Base-by-base conservation (phyloP, 2,797 vertebrate species). In the Channa striata region DNA sequence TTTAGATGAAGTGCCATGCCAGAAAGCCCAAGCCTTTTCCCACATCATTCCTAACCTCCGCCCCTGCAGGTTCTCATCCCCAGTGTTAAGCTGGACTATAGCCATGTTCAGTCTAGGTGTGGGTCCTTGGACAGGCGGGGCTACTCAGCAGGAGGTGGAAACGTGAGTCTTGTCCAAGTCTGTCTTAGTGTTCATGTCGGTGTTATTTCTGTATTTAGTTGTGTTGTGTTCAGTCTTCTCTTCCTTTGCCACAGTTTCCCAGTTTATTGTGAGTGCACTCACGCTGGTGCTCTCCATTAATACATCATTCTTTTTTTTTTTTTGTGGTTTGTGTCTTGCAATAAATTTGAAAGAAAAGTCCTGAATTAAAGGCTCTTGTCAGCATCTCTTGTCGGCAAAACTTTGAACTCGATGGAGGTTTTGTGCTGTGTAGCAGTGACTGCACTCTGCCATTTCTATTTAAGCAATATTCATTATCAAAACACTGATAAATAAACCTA, bases 21-120 rank as follows among this genome's bases (percentile, higher is more conserved):
- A 53, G 51, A 76, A 80, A 77, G 70, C 66, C 73, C 48, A 19
- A 78, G 64, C 42, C 56, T 77, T 83, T 25, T 75, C 68, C 83
- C 68, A 64, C 69, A 81, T 87, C 82, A 87, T 77, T 89, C 72
- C 85, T 90, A 79, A 84, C 91, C 87, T 92, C 85, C 89, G 16
- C 81, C 68, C 77, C 81, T 87, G 76, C 90, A 93, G 93, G 92
- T 93, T 68, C 66, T 90, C 90, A 93, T 93, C 88, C 89, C 93
- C 85, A 92, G 76, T 86, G 90, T 93, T 91, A 93, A 91, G 79
- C 84, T 93, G 92, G 90, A 93, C 92, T 93, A 91, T 93, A 93
- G 92, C 92, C 93, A 91, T 89, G 86, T 93, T 92, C 91, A 92
- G 86, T 88, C 92, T 91, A 93, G 93, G 91, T 93, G 92, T 90